Conservation (phyloP, 2,888 invertebrate genomes). For the Sesia apiformis region DNA sequence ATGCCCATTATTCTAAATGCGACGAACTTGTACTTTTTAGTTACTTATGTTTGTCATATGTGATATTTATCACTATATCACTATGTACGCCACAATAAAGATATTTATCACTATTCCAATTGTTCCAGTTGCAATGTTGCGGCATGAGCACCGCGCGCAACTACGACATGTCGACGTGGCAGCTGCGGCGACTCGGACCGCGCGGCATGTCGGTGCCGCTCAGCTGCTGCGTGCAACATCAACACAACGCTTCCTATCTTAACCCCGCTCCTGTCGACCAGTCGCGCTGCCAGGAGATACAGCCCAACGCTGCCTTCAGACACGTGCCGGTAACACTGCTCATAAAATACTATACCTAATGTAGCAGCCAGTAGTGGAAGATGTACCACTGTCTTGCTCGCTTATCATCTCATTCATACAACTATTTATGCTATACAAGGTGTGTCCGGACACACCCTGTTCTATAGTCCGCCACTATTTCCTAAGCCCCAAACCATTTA, state of each 20-base stretch:
- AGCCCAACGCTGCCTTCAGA: conserved; percentile 72
- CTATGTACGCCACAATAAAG: too few species aligned
- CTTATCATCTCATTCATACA: too few species aligned
- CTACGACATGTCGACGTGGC: conserved; percentile 88
- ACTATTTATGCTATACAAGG: too few species aligned
- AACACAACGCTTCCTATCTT: conserved; percentile 76
- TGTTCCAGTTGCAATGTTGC: conserved; percentile 82
- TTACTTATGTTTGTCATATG: too few species aligned
- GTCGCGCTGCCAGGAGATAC: conserved; percentile 80
- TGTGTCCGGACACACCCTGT: too few species aligned
- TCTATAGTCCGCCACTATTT: too few species aligned
- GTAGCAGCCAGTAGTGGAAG: not conserved
- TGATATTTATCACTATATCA: not conserved
- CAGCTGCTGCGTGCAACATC: conserved; percentile 79
- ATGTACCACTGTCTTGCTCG: too few species aligned
- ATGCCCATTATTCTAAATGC: too few species aligned
- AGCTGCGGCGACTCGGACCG: conserved; percentile 82
- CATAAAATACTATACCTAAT: not conserved
- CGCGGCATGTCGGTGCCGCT: conserved; percentile 80
- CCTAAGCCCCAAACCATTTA: too few species aligned
- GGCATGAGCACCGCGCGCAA: conserved; percentile 85
- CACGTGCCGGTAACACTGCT: conserved; percentile 66
- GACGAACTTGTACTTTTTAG: too few species aligned
- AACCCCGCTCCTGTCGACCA: conserved; percentile 84
- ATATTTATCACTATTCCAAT: not conserved